Conservation (phyloP, 92 coral and sea anemone species). For the Siderastrea radians region DNA sequence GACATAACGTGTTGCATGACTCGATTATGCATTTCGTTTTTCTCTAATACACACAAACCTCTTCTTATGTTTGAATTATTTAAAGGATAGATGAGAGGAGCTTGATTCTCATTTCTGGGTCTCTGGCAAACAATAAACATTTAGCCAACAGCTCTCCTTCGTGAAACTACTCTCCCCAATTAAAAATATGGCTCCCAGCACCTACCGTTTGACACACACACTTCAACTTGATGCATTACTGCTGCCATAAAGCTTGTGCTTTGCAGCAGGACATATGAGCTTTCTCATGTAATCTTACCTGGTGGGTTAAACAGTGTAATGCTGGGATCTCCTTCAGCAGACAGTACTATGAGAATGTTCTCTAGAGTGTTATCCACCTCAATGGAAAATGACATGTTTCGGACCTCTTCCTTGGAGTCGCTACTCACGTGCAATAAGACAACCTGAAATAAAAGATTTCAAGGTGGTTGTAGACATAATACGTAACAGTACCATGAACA, state of each 20-base stretch:
- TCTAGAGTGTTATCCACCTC: slow-evolving; percentile 53
- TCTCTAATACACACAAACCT: no score
- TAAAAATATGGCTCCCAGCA: not conserved
- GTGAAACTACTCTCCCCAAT: not conserved
- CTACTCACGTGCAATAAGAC: slow-evolving; percentile 27
- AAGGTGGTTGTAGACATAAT: no score
- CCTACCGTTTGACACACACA: not conserved
- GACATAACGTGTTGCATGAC: no score
- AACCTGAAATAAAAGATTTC: slow-evolving; percentile 20
- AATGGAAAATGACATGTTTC: slow-evolving; percentile 14
- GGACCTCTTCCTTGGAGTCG: slow-evolving; percentile 23
- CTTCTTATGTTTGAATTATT: no score
- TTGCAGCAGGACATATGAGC: no score
- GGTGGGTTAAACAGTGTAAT: slow-evolving; percentile 22
- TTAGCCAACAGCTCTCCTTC: not conserved
- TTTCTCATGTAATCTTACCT: not conserved
- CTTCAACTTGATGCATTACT: not conserved
- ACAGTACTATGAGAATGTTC: slow-evolving; percentile 38
- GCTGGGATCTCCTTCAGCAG: slow-evolving; percentile 39
- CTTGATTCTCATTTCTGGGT: no score
- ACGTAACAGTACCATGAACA: no score
- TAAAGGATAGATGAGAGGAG: no score
- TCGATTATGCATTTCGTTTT: no score
- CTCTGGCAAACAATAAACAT: no score
- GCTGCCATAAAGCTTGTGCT: no score